Percentiles rank a stretch among this genome's conserved stretches.
phyloP scores from a whole-genome alignment of 64 coral and sea anemone species.

The Trachythela sp. region DNA sequence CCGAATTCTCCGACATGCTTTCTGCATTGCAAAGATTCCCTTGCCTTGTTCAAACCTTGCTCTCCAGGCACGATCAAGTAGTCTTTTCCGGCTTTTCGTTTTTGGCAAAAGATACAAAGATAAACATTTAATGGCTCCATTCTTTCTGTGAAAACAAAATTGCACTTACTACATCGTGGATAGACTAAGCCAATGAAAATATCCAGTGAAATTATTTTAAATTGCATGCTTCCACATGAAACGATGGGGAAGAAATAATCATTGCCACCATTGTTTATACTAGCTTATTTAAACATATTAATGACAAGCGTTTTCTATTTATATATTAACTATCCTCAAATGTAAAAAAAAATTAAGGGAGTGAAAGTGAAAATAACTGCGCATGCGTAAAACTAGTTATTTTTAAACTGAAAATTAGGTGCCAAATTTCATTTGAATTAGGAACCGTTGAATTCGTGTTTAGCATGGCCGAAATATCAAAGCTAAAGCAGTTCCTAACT shows the following conservation, averaged over 20 bases:
- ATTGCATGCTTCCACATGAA: not conserved
- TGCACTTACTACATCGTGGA: not conserved
- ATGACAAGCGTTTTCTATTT: not conserved
- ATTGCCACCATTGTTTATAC: too few species aligned
- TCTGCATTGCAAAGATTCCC: not conserved
- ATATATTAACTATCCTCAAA: not conserved
- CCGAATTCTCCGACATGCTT: not conserved
- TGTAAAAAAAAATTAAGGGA: not conserved
- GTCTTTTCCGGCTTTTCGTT: not conserved
- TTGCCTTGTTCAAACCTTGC: not conserved
- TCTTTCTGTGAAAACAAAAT: not conserved
- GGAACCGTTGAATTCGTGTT: not conserved
- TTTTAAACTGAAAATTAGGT: not conserved
- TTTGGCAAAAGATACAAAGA: slow-evolving; percentile 1
- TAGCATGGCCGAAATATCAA: not conserved
- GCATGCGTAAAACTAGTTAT: not conserved
- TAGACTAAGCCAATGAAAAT: not conserved
- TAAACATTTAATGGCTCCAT: not conserved
- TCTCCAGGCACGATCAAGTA: not conserved
- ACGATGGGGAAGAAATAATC: not conserved
- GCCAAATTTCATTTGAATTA: not conserved
- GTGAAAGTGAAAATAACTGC: not conserved
- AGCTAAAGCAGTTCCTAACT: too few species aligned
- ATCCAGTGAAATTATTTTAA: not conserved
- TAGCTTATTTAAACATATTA: not conserved